Evolutionary conservation across 2,888 invertebrate species (phyloP), one percentile per base, ranked within the genome.

Genomic region (Leptinotarsa peninsularis): DNA sequence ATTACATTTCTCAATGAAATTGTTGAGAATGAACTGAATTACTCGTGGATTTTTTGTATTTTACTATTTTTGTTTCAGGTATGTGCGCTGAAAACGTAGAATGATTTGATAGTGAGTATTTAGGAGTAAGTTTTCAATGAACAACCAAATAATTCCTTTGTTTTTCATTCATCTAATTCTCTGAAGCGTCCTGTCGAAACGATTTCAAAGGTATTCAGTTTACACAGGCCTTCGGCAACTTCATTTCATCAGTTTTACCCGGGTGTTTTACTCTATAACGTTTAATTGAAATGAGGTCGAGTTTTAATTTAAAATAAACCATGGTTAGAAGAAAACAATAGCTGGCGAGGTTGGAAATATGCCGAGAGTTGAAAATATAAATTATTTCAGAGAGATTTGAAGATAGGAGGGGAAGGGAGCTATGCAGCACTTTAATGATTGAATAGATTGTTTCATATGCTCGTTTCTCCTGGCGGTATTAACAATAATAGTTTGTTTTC

Each of bases 271-370:
- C n/a, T 63, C 43, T 63, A 33, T 43, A 33, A 17, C 63, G 27
- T 63, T 63, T 43, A 63, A 63, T 63, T 43, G 63, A 17, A 63
- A n/a, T 43, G n/a, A n/a, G 17, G 17, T 33, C 33, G 63, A 5
- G n/a, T 13, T 63, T 43, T 43, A 63, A 63, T 63, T 63, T 17
- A 63, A 63, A 63, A 63, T 63, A 63, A 63, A 27, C 60, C 15
- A 15, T 15, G 17, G 60, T 60, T 60, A 23, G 4, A 27, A 27
- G 10, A 60, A 27, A 63, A 63, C n/a, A 63, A 63, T 43, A 43
- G n/a, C 23, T 2, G 63, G 7, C 4, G 43, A 63, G 33, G 33
- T 43, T 33, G 27, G 43, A 33, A 63, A 63, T 43, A 43, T 43
- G 63, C 10, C 63, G 33, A 58, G 21, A 23, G 4, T 23, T 23